Conservation (phyloP, 2,113 vertebrate genomes). For the Tyto alba region DNA sequence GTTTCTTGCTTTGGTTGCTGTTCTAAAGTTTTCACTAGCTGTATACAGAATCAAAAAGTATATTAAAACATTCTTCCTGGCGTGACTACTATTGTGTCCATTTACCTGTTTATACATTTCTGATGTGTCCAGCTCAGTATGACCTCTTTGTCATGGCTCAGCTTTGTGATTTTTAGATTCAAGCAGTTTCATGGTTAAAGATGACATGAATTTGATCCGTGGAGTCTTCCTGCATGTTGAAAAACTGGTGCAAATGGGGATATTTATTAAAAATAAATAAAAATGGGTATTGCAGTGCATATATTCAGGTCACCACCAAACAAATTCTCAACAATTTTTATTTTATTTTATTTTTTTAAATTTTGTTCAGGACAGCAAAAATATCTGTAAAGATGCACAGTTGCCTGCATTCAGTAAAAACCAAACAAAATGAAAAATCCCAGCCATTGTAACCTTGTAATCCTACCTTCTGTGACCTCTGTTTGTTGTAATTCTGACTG, state of each 20-base stretch:
- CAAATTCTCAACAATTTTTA: neutral
- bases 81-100: accelerated
- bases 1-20: neutral
- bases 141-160: neutral
- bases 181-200: neutral
- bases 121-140: neutral
- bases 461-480: constrained; percentile 6
- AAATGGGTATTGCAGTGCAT: neutral
- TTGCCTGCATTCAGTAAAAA: neutral
- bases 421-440: neutral
- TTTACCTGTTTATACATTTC: neutral
- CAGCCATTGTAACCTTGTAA: neutral
- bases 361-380: neutral
- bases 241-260: neutral
- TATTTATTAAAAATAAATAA: neutral
- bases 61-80: neutral
- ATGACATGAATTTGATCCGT: neutral
- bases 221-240: neutral
- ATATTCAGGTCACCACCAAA: neutral
- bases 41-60: neutral
- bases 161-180: neutral
- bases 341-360: too few species aligned
- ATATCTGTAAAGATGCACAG: neutral
- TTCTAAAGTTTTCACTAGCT: neutral
- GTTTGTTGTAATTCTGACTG: neutral